Evolutionary conservation across 2,797 vertebrate species (phyloP).

Genomic region (Gymnothorax javanicus): DNA sequence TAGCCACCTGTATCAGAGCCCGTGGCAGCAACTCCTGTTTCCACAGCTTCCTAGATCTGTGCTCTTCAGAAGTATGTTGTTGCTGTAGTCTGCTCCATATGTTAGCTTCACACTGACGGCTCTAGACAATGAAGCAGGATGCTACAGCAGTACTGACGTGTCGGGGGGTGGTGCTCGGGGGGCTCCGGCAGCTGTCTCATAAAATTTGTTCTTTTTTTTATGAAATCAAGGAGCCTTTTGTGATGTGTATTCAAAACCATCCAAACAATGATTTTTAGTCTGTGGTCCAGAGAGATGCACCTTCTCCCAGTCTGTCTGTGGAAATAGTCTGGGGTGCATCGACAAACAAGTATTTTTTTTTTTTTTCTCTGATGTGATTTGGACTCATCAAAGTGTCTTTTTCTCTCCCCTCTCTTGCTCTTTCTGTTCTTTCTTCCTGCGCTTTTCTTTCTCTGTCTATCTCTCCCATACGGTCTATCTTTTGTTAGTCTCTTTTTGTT

Average conservation of each 20-base stretch:
- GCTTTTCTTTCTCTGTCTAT: slow-evolving; percentile 37
- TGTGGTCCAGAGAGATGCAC: neutral
- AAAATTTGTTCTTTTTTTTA: neutral
- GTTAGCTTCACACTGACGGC: neutral
- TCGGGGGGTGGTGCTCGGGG: neutral
- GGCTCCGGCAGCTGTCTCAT: neutral
- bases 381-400: neutral
- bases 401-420: neutral
- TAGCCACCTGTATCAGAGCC: neutral
- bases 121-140: neutral
- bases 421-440: slow-evolving; percentile 40
- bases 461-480: neutral
- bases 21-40: neutral
- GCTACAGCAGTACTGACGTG: neutral
- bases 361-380: neutral
- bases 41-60: neutral
- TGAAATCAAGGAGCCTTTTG: neutral
- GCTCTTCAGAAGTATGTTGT: neutral
- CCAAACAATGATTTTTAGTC: neutral
- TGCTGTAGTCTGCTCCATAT: neutral
- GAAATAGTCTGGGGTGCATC: neutral
- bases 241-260: neutral
- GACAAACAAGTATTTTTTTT: neutral
- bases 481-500: too few species aligned
- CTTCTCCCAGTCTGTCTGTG: neutral